Percentiles rank a stretch among this genome's conserved stretches.
Evolutionary conservation across 1,140 invertebrate species (phyloP).

Genomic region (Drosophila tropicalis): DNA sequence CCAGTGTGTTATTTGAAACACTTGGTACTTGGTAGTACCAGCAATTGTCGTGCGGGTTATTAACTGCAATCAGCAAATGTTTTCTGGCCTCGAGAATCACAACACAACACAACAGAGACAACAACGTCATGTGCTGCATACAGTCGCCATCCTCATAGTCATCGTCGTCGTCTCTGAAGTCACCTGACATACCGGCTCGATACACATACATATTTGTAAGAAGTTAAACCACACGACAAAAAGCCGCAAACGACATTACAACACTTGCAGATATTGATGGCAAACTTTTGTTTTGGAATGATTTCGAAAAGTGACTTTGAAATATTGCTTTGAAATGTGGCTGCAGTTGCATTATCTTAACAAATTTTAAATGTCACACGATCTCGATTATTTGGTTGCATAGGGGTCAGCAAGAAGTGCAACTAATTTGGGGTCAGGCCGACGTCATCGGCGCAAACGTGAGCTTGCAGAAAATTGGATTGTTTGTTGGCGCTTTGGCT

Average conservation of each 20-base stretch:
- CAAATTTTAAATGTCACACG: slow-evolving; percentile 69
- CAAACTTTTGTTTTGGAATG: slow-evolving; percentile 57
- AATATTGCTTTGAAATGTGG: slow-evolving; percentile 14
- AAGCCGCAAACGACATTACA: slow-evolving; percentile 59
- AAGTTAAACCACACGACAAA: slow-evolving; percentile 58
- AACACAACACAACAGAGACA: slow-evolving; percentile 25
- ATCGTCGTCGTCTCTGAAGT: slow-evolving; percentile 33
- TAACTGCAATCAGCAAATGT: slow-evolving; percentile 52
- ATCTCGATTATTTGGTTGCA: slow-evolving; percentile 40
- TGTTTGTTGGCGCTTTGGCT: slow-evolving; percentile 24
- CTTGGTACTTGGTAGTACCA: slow-evolving; percentile 21
- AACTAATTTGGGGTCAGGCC: slow-evolving; percentile 64
- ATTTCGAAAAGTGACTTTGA: slow-evolving; percentile 61
- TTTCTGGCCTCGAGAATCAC: slow-evolving; percentile 55
- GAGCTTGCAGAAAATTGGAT: slow-evolving; percentile 40
- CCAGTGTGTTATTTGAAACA: background rate
- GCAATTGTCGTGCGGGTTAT: slow-evolving; percentile 30
- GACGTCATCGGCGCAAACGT: slow-evolving; percentile 43
- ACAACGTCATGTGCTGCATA: slow-evolving; percentile 56
- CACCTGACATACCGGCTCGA: slow-evolving; percentile 54
- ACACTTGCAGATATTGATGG: slow-evolving; percentile 67
- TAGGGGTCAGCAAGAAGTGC: slow-evolving; percentile 57
- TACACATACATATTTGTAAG: slow-evolving; percentile 49
- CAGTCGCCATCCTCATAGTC: slow-evolving; percentile 21
- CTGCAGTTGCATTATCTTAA: slow-evolving; percentile 30